Base-by-base conservation (phyloP, 23 tunicate species). In the Styela clava region DNA sequence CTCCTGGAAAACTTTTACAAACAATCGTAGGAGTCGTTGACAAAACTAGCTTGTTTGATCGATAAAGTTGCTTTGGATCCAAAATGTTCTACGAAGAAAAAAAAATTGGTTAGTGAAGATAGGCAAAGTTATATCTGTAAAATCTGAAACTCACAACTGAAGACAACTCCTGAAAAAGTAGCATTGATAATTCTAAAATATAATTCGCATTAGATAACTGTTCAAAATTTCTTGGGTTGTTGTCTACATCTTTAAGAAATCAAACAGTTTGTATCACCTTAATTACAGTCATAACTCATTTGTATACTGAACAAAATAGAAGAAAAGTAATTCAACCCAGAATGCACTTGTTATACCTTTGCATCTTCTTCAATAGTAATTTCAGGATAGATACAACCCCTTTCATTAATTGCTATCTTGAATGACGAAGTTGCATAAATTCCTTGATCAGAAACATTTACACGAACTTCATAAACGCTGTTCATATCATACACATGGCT, bases 281-380 rank as follows among this genome's bases (percentile, higher is more conserved):
- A n/a, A n/a, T n/a, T n/a, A n/a, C n/a, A n/a, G n/a, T n/a, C n/a
- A n/a, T n/a, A n/a, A n/a, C n/a, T n/a, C n/a, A n/a, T n/a, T n/a
- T n/a, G n/a, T n/a, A n/a, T n/a, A n/a, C n/a, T n/a, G n/a, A n/a
- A n/a, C n/a, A n/a, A n/a, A n/a, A n/a, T n/a, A n/a, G n/a, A n/a
- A n/a, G n/a, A n/a, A n/a, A n/a, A n/a, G n/a, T n/a, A n/a, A n/a
- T n/a, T n/a, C n/a, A n/a, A n/a, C n/a, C n/a, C n/a, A n/a, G n/a
- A n/a, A n/a, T n/a, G n/a, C n/a, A n/a, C n/a, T n/a, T n/a, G n/a
- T n/a, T n/a, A n/a, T 32, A 93, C 98, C 89, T 93, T 93, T 2
- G 94, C 98, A 28, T 93, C 93, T 19, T 93, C 98, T 74, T 93
- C 98, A 18, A 93, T 93, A 24, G 76, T 70, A 35, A 93, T 93